Base-by-base conservation (phyloP, 2,797 vertebrate genomes). In the Pseudochaenichthys georgianus region DNA sequence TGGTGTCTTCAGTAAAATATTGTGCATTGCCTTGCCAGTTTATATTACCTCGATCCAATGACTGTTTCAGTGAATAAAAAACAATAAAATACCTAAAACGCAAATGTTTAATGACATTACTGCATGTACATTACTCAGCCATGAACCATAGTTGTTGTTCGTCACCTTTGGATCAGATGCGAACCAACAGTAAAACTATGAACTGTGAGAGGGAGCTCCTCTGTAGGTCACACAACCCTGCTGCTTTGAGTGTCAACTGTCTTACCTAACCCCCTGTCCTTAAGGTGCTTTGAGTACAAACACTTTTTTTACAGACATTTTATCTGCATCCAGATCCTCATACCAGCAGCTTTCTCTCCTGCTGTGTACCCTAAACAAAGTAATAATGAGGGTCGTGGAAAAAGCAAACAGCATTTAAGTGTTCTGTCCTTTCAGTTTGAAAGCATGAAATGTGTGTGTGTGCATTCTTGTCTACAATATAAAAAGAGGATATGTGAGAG, bases 241-340 rank as follows among this genome's bases (percentile, higher is more conserved):
- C 13, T 92, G 88, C 86, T 92, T 87, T 89, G 81, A 89, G 62
- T 94, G 80, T 93, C 86, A 90, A 92, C 89, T 89, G 53, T 80
- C 51, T 64, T 1, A 58, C 73, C 68, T 64, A 23, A 54, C 71
- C 80, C 78, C 79, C 72, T 60, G 70, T 83, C 69, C 50, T 58
- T 13, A 4, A 0, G 10, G 3, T 93, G 91, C 83, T 93, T 87
- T 85, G 84, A 83, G 72, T 90, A 15, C 83, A 86, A 90, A 93
- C 89, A 93, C 75, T 63, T 67, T 23, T 57, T 69, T 77, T 67
- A 80, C 76, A 77, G 70, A 74, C 59, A 64, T 84, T 81, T 86
- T 77, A 87, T 83, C 77, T 51, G 71, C 50, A 10, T 69, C 62
- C 45, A 19, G 47, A 70, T 84, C 80, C 73, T 67, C 69, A 69